Evolutionary conservation across 2,888 invertebrate species (phyloP), one percentile per base, ranked within the genome.

Genomic region (Chloroclystis v-ata): DNA sequence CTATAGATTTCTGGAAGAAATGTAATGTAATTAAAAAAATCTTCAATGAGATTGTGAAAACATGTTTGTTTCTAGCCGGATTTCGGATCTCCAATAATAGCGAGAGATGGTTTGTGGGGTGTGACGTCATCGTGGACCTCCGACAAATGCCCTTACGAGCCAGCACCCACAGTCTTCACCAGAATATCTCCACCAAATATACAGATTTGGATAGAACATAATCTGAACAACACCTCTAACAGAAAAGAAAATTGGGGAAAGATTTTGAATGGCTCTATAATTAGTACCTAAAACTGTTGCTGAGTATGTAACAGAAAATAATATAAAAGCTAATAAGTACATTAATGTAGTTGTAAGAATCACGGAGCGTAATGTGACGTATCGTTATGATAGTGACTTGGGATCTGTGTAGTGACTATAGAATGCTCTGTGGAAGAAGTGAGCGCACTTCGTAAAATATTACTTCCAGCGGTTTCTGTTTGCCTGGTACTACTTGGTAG

Each of bases 101-200:
- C 78, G 0, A 65, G 72, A 1, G 75, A 82, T 28, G 76, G 74
- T 0, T 66, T 86, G 0, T 85, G 82, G 82, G 87, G 84, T 39
- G 71, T 85, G 43, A 84, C 82, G 1, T 86, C 86, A 0, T 79
- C 82, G 1, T 86, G 85, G 85, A 64, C 57, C 2, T 59, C 75
- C 0, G 39, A 59, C 0, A 37, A 52, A 8, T 80, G 79, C 48
- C 53, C 56, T 0, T 7, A 14, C 0, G 12, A 50, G 0, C 56
- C 67, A 1, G 33, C 30, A 4, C 83, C 83, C 0, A 82, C 81
- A 0, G 35, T 83, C n/a, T 67, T 79, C 54, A 82, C 80, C 0
- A 63, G 78, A 40, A 57, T 77, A 12, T 69, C 82, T 14, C 55
- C 69, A 2, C 46, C 55, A 1, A 47, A 49, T 1, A 66, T 80